A percentile compares a stretch with the other conserved stretches of the same genome.
Conservation (phyloP, 2,888 invertebrate genomes). For the Busseola fusca region DNA sequence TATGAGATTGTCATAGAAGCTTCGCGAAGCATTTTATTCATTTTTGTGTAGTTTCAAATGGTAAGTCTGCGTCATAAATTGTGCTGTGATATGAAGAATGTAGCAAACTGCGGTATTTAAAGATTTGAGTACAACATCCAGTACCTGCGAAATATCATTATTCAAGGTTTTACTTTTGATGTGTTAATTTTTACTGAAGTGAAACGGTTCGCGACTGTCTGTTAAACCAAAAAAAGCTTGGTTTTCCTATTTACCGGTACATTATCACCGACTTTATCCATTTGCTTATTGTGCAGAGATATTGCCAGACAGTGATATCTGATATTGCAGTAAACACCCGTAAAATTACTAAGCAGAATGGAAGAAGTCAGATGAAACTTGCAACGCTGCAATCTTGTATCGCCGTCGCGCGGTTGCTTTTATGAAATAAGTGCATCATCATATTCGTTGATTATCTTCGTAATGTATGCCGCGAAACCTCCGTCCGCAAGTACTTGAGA, state of each 20-base stretch:
- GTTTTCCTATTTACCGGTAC: slow-evolving; percentile 39
- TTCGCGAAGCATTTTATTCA: slow-evolving; percentile 12
- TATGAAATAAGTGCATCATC: slow-evolving; percentile 53
- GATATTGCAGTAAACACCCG: slow-evolving; percentile 53
- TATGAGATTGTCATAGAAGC: slow-evolving; percentile 41
- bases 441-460: slow-evolving; percentile 34
- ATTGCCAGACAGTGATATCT: slow-evolving; percentile 40
- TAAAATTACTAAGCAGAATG: slow-evolving; percentile 50
- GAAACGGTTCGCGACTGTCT: not conserved
- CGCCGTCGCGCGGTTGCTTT: slow-evolving; percentile 17
- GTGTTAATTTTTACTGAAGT: slow-evolving; percentile 3
- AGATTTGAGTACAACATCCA: not conserved
- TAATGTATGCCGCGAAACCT: slow-evolving; percentile 24
- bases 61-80: not conserved
- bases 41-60: slow-evolving; percentile 10
- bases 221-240: slow-evolving; percentile 11
- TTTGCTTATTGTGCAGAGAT: slow-evolving; percentile 36
- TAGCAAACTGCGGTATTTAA: too few relatives aligned
- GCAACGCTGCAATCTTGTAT: slow-evolving; percentile 43
- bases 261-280: slow-evolving; percentile 2
- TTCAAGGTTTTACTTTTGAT: slow-evolving; percentile 6
- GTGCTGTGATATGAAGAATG: not conserved
- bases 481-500: not conserved
- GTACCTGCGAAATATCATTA: not conserved
- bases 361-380: slow-evolving; percentile 36